These are phyloP conservation scores for Acheta domesticus DNA, from an alignment of 2,888 invertebrate genomes.

Conservation along the genomic window DNA sequence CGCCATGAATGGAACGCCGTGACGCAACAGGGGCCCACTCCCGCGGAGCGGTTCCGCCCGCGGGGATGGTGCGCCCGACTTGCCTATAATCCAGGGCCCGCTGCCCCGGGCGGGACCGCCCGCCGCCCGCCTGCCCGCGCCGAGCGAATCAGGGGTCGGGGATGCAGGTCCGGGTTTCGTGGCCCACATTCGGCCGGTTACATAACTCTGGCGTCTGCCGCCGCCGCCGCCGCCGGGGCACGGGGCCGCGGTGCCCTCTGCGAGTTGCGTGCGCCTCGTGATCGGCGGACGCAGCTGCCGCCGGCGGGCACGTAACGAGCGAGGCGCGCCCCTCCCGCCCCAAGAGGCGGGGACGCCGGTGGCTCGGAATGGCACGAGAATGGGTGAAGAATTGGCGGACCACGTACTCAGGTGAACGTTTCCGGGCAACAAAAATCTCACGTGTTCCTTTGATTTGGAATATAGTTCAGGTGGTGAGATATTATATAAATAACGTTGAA, in stretches of 20 bases:
- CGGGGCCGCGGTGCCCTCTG: background rate
- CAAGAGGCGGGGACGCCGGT: too few species aligned
- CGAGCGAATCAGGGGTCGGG: background rate
- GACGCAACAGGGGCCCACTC: background rate
- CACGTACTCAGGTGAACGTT: too few species aligned
- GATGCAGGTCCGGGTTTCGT: background rate
- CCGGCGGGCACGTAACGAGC: too few species aligned
- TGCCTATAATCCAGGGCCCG: background rate
- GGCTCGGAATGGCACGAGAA: too few species aligned
- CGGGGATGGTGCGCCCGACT: background rate
- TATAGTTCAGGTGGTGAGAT: too few species aligned
- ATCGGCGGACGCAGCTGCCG: too few species aligned
- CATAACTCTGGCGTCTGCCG: background rate
- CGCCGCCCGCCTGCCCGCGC: background rate
- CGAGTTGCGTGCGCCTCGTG: too few species aligned
- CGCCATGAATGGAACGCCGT: background rate
- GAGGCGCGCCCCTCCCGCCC: too few species aligned
- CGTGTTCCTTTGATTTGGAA: too few species aligned
- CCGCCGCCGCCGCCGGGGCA: background rate
- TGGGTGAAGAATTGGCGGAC: too few species aligned
- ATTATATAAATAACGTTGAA: too few species aligned
- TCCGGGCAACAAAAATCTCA: too few species aligned
- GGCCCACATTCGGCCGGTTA: slow-evolving; percentile 19
- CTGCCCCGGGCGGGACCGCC: background rate
- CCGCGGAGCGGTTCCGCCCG: background rate